Evolutionary conservation across 1,140 invertebrate species (phyloP).

Genomic region (Drosophila erecta): DNA sequence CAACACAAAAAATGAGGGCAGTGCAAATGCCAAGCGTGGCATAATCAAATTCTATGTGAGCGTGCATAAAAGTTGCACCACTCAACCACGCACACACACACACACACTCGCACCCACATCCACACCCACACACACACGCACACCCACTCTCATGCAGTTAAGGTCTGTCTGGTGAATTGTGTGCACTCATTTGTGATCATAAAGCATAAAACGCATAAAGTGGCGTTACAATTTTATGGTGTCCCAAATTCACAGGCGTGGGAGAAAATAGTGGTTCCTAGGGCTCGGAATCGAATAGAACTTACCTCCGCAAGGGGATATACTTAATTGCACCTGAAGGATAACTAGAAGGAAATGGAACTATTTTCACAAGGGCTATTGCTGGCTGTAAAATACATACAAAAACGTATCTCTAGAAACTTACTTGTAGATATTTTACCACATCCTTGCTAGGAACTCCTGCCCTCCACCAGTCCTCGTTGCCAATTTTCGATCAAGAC

Average conservation of each 20-base stretch:
- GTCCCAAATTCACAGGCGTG: slow-evolving; percentile 61
- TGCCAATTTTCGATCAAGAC: background rate
- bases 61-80: slow-evolving; percentile 71
- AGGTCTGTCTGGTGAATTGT: slow-evolving; percentile 63
- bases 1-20: slow-evolving; percentile 44
- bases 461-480: background rate
- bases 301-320: slow-evolving; percentile 17
- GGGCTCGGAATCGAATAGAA: background rate
- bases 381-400: too few relatives aligned
- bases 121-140: background rate
- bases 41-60: slow-evolving; percentile 79
- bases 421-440: background rate
- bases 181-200: slow-evolving; percentile 79
- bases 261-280: slow-evolving; percentile 8
- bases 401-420: too few relatives aligned
- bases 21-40: slow-evolving; percentile 67
- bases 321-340: too few relatives aligned
- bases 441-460: background rate
- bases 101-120: slow-evolving; percentile 3
- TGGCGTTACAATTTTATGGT: slow-evolving; percentile 81
- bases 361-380: too few relatives aligned
- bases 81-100: slow-evolving; percentile 7
- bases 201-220: slow-evolving; percentile 83
- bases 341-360: too few relatives aligned
- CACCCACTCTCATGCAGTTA: background rate